A percentile compares a stretch with the other conserved stretches of the same genome.
Conservation (phyloP, 2,797 vertebrate genomes). For the Paratrypauchen microcephalus region DNA sequence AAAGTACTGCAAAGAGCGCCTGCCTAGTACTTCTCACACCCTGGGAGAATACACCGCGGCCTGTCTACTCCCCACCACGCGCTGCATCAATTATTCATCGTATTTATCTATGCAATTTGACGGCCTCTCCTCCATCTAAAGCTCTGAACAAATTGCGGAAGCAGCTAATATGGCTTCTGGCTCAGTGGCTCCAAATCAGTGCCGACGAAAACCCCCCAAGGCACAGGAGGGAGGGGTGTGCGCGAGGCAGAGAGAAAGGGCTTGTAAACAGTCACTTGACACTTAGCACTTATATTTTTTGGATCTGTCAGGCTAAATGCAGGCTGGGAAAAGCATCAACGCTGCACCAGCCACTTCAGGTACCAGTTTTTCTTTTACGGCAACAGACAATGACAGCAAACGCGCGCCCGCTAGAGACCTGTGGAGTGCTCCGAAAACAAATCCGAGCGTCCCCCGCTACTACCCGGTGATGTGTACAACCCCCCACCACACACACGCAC, state of each 20-base stretch:
- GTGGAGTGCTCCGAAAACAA: slow-evolving; percentile 62
- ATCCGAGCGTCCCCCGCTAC: slow-evolving; percentile 42
- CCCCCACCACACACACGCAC: slow-evolving; percentile 8
- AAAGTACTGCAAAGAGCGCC: slow-evolving; percentile 29
- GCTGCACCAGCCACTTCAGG: slow-evolving; percentile 30
- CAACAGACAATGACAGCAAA: slow-evolving; percentile 41
- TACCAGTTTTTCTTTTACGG: slow-evolving; percentile 26
- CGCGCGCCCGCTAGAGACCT: slow-evolving; percentile 54
- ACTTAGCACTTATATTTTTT: slow-evolving; percentile 57
- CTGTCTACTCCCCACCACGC: slow-evolving; percentile 65
- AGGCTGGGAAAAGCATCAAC: slow-evolving; percentile 49
- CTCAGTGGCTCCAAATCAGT: slow-evolving; percentile 58
- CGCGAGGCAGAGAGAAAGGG: slow-evolving; percentile 26
- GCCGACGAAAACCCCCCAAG: slow-evolving; percentile 32
- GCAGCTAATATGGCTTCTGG: slow-evolving; percentile 63
- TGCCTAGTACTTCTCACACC: slow-evolving; percentile 50
- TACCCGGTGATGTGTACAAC: slow-evolving; percentile 12
- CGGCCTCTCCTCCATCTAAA: slow-evolving; percentile 69
- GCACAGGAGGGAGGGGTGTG: slow-evolving; percentile 11
- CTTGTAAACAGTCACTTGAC: slow-evolving; percentile 71
- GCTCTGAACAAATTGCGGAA: slow-evolving; percentile 70
- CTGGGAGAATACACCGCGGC: slow-evolving; percentile 46
- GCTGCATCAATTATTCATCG: slow-evolving; percentile 79
- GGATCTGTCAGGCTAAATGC: slow-evolving; percentile 51
- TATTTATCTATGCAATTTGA: slow-evolving; percentile 81